These are phyloP conservation scores for Sebastes alutus DNA, from an alignment of 2,797 vertebrate species.

Conservation along the genomic window DNA sequence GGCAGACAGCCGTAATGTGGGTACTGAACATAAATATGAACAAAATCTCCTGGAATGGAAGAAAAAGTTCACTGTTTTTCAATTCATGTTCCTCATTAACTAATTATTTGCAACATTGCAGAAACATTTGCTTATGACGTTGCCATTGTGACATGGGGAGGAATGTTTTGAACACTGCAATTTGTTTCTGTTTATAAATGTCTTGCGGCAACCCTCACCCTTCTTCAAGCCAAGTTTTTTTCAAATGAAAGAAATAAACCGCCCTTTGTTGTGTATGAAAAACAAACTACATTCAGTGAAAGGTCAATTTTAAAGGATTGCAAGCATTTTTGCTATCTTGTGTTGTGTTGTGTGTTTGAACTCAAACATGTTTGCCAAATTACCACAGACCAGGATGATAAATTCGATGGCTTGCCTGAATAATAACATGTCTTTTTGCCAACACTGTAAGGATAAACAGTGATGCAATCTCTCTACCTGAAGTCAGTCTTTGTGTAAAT, in stretches of 20 bases:
- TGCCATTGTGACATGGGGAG: neutral
- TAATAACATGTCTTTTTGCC: constrained; percentile 26
- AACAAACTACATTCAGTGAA: neutral
- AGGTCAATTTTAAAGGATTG: neutral
- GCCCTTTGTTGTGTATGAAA: neutral
- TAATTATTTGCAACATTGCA: neutral
- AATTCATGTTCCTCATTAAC: neutral
- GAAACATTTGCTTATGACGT: neutral
- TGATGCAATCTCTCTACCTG: constrained; percentile 4
- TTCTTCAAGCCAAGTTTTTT: neutral
- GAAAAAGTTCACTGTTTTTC: neutral
- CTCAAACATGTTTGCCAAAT: constrained; percentile 10
- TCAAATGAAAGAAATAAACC: neutral
- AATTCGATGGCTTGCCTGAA: neutral
- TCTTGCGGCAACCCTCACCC: neutral
- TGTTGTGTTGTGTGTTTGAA: constrained; percentile 8
- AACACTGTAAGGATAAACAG: constrained; percentile 24
- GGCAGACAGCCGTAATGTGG: neutral
- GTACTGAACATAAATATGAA: neutral
- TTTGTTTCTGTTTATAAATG: neutral
- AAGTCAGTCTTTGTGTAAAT: neutral
- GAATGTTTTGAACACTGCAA: neutral
- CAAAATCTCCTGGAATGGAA: neutral
- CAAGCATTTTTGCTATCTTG: neutral
- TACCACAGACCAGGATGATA: constrained; percentile 10